These are phyloP conservation scores for Tribolium castaneum DNA, from an alignment of 1,140 invertebrate species.

Conservation along the genomic window DNA sequence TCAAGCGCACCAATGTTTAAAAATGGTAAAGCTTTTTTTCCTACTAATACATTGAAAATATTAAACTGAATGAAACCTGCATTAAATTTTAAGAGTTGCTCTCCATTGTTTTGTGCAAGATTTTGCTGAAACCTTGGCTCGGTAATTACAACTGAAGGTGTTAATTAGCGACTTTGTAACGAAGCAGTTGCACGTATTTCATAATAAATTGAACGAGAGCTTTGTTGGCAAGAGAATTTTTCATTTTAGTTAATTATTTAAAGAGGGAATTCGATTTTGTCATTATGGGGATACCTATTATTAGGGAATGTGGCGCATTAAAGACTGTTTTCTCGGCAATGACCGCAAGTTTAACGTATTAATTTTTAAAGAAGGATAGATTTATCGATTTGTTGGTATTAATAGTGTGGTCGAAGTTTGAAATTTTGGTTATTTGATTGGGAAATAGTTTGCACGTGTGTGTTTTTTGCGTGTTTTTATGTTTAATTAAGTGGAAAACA, in stretches of 20 bases:
- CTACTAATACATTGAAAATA: too few species aligned
- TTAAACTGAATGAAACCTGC: too few species aligned
- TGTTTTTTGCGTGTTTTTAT: not conserved
- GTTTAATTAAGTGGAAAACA: not conserved
- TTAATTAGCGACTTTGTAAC: not conserved
- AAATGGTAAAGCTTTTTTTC: too few species aligned
- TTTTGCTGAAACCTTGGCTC: not conserved
- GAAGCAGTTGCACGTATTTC: not conserved
- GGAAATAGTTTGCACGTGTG: not conserved
- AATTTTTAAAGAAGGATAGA: constrained; percentile 12
- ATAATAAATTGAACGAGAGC: not conserved
- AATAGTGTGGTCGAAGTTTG: too few species aligned
- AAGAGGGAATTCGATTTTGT: not conserved
- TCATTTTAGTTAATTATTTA: not conserved
- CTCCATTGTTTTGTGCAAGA: too few species aligned
- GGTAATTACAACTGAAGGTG: not conserved
- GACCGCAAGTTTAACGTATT: not conserved
- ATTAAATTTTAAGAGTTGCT: too few species aligned
- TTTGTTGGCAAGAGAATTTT: not conserved
- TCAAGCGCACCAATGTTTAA: not conserved
- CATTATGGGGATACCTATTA: not conserved
- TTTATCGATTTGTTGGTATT: constrained; percentile 18
- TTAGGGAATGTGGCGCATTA: not conserved
- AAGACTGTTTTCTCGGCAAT: not conserved
- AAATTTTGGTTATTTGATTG: not conserved